Evolutionary conservation across 2,113 vertebrate genomes (phyloP).

Genomic region (Embiotoca jacksoni): DNA sequence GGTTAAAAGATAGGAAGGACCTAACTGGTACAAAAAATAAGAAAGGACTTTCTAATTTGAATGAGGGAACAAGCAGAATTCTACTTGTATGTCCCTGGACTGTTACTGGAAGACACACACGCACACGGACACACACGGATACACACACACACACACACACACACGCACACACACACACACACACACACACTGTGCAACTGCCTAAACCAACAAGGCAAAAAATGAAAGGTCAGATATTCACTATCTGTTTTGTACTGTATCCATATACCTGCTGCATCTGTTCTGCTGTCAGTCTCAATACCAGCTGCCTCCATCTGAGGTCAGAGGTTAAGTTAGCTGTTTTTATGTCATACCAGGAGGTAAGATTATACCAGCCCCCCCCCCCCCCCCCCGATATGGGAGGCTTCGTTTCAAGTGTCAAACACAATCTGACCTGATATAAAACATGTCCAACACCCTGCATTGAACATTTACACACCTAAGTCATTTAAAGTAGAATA

Average conservation of each 20-base stretch:
- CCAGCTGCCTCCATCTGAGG: conserved; percentile 11
- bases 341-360: conserved; percentile 35
- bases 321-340: conserved; percentile 37
- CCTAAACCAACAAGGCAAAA: background rate
- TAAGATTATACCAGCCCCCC: conserved; percentile 11
- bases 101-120: background rate
- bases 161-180: background rate
- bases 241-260: background rate
- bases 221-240: conserved; percentile 11
- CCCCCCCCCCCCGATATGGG: conserved; percentile 7
- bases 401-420: conserved; percentile 46
- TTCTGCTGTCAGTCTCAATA: conserved; percentile 25
- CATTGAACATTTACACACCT: background rate
- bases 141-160: background rate
- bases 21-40: background rate
- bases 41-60: conserved; percentile 1
- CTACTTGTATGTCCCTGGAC: background rate
- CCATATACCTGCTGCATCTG: conserved; percentile 36
- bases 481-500: conserved; percentile 14
- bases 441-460: conserved; percentile 29
- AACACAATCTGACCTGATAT: conserved; percentile 28
- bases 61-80: background rate
- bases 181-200: background rate
- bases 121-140: too few species aligned
- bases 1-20: background rate